Base-by-base conservation (phyloP, 23 tunicate genomes). In the Clavelina lepadiformis region DNA sequence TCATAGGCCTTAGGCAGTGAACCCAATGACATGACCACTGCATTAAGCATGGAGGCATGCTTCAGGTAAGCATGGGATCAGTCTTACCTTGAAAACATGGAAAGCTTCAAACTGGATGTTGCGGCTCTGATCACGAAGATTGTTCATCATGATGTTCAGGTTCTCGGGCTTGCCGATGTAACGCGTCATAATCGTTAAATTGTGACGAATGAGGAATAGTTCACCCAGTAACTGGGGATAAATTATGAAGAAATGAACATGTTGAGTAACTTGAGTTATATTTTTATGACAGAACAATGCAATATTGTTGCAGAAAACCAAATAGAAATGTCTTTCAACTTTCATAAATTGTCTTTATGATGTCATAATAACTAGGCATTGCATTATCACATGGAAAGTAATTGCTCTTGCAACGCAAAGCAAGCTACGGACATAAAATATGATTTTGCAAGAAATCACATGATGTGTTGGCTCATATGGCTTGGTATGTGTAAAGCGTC, bases 41-140 rank as follows among this genome's bases (percentile, higher is more conserved):
- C 11, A 41, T 41, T 15, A 41, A 41, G 49, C 49, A 41, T 11
- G 11, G 11, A 11, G 15, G 49, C 49, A 15, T 41, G 15, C 11
- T 41, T 15, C 15, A 11, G 49, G 15, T 41, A 15, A 41, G 15
- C 11, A 15, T 15, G 15, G 23, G 22, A 19, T 21, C 8, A 6
- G 60, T 25, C 58, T 44, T 4, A 89, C 97, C 82, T 93, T 93
- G 61, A 93, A 93, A 31, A 93, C 98, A 47, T 93, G 98, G 50
- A 93, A 93, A 11, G 98, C 98, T 55, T 93, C 98, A 46, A 93
- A 93, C 74, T 93, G 92, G 22, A 93, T 93, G 79, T 93, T 93
- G 33, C 83, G 52, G 73, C 93, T 85, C 62, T 81, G 85, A 67
- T 85, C 93, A 26, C 70, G 51, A 23, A 93, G 67, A 63, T 81